A percentile compares a stretch with the other conserved stretches of the same genome.
These are phyloP conservation scores for Trissonchulus sp. DNA, from an alignment of 2,888 invertebrate genomes.

Conservation along the genomic window DNA sequence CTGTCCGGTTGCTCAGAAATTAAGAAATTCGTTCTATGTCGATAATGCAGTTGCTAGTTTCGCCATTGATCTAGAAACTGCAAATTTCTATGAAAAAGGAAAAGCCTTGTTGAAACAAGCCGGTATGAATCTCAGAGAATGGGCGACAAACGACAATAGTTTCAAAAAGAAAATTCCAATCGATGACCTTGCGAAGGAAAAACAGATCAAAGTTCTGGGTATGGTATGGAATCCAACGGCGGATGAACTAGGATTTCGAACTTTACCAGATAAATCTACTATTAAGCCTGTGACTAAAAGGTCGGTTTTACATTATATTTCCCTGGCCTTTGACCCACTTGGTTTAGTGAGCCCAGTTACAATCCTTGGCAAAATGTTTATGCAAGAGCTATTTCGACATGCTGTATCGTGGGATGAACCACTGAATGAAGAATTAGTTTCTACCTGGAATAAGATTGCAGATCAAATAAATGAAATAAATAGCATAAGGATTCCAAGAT, in stretches of 20 bases:
- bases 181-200: background rate
- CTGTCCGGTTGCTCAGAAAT: background rate
- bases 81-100: background rate
- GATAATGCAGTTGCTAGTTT: constrained; percentile 32
- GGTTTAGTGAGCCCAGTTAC: constrained; percentile 35
- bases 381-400: constrained; percentile 41
- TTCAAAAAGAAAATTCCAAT: background rate
- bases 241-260: background rate
- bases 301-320: constrained; percentile 33
- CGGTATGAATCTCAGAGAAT: constrained; percentile 28
- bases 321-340: constrained; percentile 37
- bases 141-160: no score
- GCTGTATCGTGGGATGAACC: constrained; percentile 40
- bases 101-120: constrained; percentile 32
- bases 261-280: no score
- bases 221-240: background rate
- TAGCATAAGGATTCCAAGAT: background rate
- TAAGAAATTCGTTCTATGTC: constrained; percentile 34
- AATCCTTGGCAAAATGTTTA: constrained; percentile 37
- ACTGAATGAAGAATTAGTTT: constrained; percentile 26
- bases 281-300: constrained; percentile 31
- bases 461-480: background rate
- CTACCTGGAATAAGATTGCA: background rate
- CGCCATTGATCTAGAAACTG: constrained; percentile 25
- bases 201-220: background rate